These are phyloP conservation scores for Mustela nigripes DNA, from an alignment of 2,113 vertebrate species.

Conservation along the genomic window DNA sequence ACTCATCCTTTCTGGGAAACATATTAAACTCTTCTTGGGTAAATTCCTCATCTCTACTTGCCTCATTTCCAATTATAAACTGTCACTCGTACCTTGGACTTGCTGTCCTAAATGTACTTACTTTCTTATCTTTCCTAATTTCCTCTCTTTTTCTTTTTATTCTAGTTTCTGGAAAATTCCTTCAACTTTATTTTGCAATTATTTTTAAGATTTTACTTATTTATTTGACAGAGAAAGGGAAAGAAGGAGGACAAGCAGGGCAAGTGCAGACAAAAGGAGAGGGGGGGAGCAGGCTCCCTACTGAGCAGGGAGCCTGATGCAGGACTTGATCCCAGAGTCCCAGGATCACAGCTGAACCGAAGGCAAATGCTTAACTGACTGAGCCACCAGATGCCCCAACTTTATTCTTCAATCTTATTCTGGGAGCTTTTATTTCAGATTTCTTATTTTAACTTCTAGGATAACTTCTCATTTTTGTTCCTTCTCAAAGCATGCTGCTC, in stretches of 20 bases:
- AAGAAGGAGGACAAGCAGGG: too few species aligned
- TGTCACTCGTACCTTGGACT: neutral
- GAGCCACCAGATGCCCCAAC: neutral
- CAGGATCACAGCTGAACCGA: too few species aligned
- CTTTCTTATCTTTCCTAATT: neutral
- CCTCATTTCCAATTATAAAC: neutral
- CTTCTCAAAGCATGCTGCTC: neutral
- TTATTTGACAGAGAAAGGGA: too few species aligned
- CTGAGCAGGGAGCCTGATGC: too few species aligned
- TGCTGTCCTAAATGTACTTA: neutral
- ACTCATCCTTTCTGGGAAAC: neutral
- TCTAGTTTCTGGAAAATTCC: neutral
- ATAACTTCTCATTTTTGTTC: neutral
- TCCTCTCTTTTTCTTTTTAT: neutral
- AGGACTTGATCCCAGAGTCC: too few species aligned
- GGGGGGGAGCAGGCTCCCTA: too few species aligned
- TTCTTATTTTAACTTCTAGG: neutral
- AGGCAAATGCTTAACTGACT: too few species aligned
- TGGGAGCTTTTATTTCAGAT: neutral
- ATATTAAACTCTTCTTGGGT: neutral
- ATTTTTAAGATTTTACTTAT: too few species aligned
- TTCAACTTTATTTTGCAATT: neutral
- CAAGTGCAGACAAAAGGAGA: too few species aligned
- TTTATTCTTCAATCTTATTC: neutral
- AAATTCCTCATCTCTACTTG: neutral